Conservation (phyloP, 2,113 vertebrate genomes). For the Alexandromys fortis region DNA sequence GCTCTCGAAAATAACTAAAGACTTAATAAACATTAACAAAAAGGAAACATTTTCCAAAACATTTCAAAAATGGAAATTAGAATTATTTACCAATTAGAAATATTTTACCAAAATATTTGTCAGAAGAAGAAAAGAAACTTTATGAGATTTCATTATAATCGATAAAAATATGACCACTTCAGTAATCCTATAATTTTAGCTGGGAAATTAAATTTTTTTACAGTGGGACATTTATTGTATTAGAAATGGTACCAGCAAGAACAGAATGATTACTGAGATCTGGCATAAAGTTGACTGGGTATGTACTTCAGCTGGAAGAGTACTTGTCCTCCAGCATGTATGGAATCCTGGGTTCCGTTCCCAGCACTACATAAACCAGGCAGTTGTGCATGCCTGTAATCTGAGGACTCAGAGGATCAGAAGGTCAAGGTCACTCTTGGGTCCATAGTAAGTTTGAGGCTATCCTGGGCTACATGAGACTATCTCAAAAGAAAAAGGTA, state of each 20-base stretch:
- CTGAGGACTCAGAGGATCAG: background rate
- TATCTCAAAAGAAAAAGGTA: background rate
- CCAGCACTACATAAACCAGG: background rate
- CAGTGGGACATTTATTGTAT: constrained; percentile 39
- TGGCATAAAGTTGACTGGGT: background rate
- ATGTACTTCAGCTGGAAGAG: background rate
- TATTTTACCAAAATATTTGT: background rate
- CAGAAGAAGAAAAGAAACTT: constrained; percentile 44
- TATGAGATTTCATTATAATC: constrained; percentile 8
- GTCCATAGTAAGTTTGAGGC: background rate
- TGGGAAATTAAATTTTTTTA: constrained; percentile 1
- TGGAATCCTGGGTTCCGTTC: background rate
- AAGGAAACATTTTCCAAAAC: background rate
- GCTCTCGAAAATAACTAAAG: constrained; percentile 4
- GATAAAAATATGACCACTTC: constrained; percentile 22
- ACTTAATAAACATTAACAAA: constrained; percentile 33
- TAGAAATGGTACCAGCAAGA: constrained; percentile 24
- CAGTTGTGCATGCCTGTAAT: background rate
- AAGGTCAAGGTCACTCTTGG: background rate
- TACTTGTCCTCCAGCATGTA: background rate
- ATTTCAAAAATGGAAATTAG: constrained; percentile 51
- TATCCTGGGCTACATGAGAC: background rate
- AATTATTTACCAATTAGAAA: background rate
- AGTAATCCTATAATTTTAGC: constrained; percentile 38
- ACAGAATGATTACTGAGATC: constrained; percentile 20